Base-by-base conservation (phyloP, 2,113 vertebrate species). In the Ifrita kowaldi region DNA sequence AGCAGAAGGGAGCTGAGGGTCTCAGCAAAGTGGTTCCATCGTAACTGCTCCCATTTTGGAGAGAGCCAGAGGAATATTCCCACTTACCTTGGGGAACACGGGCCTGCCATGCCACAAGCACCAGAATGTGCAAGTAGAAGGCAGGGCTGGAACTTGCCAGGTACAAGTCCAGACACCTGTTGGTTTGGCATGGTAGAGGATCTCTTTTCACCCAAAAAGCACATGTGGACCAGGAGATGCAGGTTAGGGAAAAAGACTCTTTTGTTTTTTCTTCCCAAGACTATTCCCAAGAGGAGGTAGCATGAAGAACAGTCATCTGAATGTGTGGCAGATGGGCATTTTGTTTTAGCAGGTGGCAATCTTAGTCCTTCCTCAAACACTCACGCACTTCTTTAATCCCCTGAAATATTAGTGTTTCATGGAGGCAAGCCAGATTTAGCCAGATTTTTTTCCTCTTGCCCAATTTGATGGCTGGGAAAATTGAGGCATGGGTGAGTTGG, bases 401-500 rank as follows among this genome's bases (percentile, higher is more conserved):
- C 32, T 41, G 44, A 73, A 82, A 47, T 28, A 52, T 8, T 26
- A 60, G 32, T 49, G 32, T 60, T 85, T 65, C 32, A 9, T 28
- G 53, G 24, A 79, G n/a, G 16, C 23, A 59, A 71, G 37, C 9
- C 44, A 42, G 11, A 39, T 55, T 50, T 53, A 53, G 32, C 49
- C 32, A 35, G 16, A 8, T 63, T 77, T 77, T 75, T 74, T 65
- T n/a, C 8, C 20, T 67, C n/a, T 63, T 53, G 17, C 11, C 42
- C 35, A 21, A 2, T 70, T 26, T 63, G 13, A 44, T 59, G 56
- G 14, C 68, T 80, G 52, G 64, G 68, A 30, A 95, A 95, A 79
- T 44, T 35, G 73, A 82, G 67, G 57, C 37, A 85, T 0, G 0
- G 59, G 46, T 1, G 3, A 39, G 19, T 5, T 3, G 2, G n/a